Conservation (phyloP, 2,888 invertebrate species). For the Psylliodes chrysocephalus region DNA sequence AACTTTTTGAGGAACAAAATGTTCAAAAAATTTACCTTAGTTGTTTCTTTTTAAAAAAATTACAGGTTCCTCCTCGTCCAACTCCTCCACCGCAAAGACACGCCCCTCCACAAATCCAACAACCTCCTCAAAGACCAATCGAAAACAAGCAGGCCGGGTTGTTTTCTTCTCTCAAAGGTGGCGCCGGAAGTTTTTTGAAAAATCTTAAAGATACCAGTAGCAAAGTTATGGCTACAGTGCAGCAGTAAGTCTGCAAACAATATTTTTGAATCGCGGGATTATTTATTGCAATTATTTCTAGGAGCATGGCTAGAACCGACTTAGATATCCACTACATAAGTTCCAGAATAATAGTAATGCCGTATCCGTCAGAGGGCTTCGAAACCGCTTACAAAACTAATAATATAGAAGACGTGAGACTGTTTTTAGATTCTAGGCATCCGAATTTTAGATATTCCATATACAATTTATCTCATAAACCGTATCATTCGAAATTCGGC, state of each 20-base stretch:
- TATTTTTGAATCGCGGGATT: background rate
- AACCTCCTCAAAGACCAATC: constrained; percentile 56
- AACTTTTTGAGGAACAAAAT: too few species aligned
- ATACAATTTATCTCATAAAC: constrained; percentile 82
- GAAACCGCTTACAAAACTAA: constrained; percentile 94
- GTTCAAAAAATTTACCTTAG: too few species aligned
- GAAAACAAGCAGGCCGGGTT: constrained; percentile 66
- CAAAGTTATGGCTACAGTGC: constrained; percentile 97
- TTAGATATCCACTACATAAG: constrained; percentile 94
- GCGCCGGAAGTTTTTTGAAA: constrained; percentile 91
- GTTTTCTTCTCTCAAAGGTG: constrained; percentile 89
- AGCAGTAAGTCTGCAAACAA: constrained; percentile 73
- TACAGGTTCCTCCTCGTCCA: constrained; percentile 47
- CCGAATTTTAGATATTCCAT: constrained; percentile 80
- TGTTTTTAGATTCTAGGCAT: constrained; percentile 81
- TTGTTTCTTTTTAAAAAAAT: too few species aligned
- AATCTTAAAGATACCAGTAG: constrained; percentile 95
- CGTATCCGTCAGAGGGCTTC: constrained; percentile 92
- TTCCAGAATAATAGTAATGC: constrained; percentile 91
- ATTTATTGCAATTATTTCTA: constrained; percentile 64
- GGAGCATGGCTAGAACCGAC: constrained; percentile 86
- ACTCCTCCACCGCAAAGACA: constrained; percentile 54
- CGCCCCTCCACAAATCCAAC: constrained; percentile 50
- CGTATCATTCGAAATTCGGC: constrained; percentile 66
- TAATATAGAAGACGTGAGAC: constrained; percentile 90